Conservation (phyloP, 2,113 vertebrate genomes). For the Thermophis baileyi region DNA sequence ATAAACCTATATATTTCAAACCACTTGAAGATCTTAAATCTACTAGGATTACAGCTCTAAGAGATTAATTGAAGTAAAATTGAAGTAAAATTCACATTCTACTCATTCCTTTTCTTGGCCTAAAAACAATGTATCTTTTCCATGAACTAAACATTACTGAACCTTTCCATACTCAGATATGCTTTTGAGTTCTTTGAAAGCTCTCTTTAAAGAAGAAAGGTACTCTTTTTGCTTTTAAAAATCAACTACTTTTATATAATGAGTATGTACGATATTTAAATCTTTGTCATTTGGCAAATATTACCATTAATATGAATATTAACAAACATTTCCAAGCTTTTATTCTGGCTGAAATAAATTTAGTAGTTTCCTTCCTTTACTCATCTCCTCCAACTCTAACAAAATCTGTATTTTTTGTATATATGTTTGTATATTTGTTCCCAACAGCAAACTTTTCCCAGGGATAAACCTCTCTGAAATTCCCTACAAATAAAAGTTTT, state of each 20-base stretch:
- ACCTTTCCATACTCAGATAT: slow-evolving; percentile 43
- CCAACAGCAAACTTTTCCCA: background rate
- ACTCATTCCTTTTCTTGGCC: background rate
- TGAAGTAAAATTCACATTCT: slow-evolving; percentile 20
- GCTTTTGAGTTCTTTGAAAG: slow-evolving; percentile 13
- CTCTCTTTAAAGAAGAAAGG: background rate
- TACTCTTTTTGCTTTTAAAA: background rate
- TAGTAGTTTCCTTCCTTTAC: background rate
- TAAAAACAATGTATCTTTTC: slow-evolving; percentile 38
- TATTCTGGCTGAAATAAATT: background rate
- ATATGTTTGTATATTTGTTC: background rate
- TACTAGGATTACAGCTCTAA: background rate
- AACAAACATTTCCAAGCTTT: background rate
- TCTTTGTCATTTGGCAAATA: background rate
- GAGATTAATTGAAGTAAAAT: slow-evolving; percentile 3
- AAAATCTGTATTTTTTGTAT: background rate
- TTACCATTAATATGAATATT: slow-evolving; percentile 10
- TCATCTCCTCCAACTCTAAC: background rate
- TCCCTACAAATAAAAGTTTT: background rate
- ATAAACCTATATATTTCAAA: background rate
- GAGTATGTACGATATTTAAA: background rate
- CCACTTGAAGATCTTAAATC: background rate
- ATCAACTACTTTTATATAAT: background rate
- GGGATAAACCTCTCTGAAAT: background rate
- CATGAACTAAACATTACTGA: slow-evolving; percentile 37